These are phyloP conservation scores for Drosophila arawakana DNA, from an alignment of 1,140 invertebrate genomes.

Conservation along the genomic window DNA sequence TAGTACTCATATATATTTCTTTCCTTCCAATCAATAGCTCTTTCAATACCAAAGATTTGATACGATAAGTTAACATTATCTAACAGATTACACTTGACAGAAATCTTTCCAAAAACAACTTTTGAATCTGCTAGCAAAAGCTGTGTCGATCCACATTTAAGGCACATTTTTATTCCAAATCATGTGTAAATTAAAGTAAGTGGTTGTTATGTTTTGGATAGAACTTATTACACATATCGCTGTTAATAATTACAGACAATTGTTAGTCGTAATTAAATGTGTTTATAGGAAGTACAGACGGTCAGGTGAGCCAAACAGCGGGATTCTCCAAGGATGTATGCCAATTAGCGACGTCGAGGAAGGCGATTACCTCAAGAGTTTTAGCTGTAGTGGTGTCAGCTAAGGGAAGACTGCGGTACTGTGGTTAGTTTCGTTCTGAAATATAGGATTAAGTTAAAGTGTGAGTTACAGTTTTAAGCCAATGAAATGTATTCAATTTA, in stretches of 20 bases:
- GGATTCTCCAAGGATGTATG: conserved; percentile 2
- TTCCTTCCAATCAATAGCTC: no score
- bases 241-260: conserved; percentile 5
- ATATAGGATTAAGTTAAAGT: no score
- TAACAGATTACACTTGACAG: no score
- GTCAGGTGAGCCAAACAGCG: background rate
- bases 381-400: conserved; percentile 2
- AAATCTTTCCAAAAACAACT: no score
- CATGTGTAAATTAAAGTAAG: background rate
- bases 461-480: no score
- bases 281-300: background rate
- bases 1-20: no score
- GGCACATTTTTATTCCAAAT: background rate
- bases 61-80: no score
- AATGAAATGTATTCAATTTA: no score
- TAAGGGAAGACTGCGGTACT: no score
- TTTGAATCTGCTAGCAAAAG: no score
- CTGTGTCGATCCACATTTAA: background rate
- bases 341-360: conserved; percentile 8
- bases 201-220: background rate
- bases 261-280: conserved; percentile 7
- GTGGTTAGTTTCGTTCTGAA: no score
- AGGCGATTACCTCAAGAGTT: conserved; percentile 7
- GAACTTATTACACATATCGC: background rate
- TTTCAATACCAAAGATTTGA: no score